These are phyloP conservation scores for Mustela nigripes DNA, from an alignment of 2,113 vertebrate genomes.

Conservation along the genomic window DNA sequence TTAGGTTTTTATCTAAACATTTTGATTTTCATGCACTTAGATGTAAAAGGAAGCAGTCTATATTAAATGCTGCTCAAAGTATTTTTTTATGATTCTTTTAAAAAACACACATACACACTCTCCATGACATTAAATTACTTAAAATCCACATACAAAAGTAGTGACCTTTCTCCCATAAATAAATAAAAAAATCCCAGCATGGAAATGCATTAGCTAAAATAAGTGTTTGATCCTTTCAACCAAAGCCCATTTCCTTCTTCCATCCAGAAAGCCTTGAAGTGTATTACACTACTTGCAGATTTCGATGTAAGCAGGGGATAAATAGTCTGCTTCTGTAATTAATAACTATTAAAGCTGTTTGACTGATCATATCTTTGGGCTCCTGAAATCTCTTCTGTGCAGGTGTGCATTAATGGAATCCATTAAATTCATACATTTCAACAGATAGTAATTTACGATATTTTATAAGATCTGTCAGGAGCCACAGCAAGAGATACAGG, in stretches of 20 bases:
- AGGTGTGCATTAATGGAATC: constrained; percentile 90
- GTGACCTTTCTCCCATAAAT: constrained; percentile 65
- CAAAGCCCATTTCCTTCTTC: constrained; percentile 79
- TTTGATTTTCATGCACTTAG: constrained; percentile 55
- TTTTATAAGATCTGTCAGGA: constrained; percentile 91
- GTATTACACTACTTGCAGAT: constrained; percentile 83
- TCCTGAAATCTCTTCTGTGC: constrained; percentile 88
- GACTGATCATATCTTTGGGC: constrained; percentile 89
- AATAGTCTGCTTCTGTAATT: constrained; percentile 88
- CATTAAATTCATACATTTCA: constrained; percentile 92
- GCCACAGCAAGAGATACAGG: constrained; percentile 86
- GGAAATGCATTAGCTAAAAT: constrained; percentile 76
- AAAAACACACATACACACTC: not conserved
- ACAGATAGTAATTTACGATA: constrained; percentile 90
- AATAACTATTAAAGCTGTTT: constrained; percentile 91
- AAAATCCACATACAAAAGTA: constrained; percentile 64
- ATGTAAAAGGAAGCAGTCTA: constrained; percentile 24
- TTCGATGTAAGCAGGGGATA: constrained; percentile 81
- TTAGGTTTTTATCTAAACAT: constrained; percentile 40
- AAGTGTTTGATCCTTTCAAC: constrained; percentile 80
- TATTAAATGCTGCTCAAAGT: constrained; percentile 39
- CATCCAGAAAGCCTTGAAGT: constrained; percentile 75
- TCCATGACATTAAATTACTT: constrained; percentile 56
- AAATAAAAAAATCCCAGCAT: constrained; percentile 74
- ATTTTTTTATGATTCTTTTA: not conserved